Evolutionary conservation across 2,888 invertebrate species (phyloP).

Genomic region (Lacanobia oleracea): DNA sequence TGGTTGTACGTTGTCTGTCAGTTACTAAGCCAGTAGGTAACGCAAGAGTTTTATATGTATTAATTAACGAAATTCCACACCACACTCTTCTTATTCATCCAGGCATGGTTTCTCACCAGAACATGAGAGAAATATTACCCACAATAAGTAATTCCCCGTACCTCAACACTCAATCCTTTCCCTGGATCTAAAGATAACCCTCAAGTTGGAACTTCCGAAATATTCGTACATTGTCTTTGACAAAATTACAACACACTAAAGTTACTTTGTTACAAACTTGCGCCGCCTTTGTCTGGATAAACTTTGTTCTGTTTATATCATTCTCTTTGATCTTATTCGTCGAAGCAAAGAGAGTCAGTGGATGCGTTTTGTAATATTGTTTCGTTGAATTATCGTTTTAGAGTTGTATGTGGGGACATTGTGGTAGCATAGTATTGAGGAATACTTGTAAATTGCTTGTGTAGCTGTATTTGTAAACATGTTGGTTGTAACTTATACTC

Average conservation of each 20-base stretch:
- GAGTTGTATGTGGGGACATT: constrained; percentile 1
- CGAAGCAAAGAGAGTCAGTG: constrained; percentile 15
- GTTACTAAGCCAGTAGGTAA: too few species aligned
- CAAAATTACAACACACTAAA: constrained; percentile 38
- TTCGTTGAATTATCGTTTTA: constrained; percentile 20
- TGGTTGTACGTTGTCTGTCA: too few species aligned
- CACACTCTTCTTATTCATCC: neutral
- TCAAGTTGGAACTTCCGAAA: constrained; percentile 35
- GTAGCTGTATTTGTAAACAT: too few species aligned
- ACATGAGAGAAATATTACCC: neutral
- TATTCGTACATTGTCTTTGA: constrained; percentile 50
- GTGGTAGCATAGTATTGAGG: neutral
- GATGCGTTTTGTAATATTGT: constrained; percentile 36
- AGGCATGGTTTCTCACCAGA: neutral
- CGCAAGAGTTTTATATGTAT: too few species aligned
- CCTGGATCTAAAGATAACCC: constrained; percentile 17
- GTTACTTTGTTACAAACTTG: constrained; percentile 41
- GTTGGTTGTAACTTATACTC: neutral
- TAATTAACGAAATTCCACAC: too few species aligned
- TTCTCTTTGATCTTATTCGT: constrained; percentile 51
- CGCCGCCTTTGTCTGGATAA: constrained; percentile 28
- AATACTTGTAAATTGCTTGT: neutral
- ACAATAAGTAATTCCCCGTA: neutral
- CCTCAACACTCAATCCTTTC: constrained; percentile 1
- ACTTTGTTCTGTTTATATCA: constrained; percentile 46